Evolutionary conservation across 2,888 invertebrate genomes (phyloP).

Genomic region (Piscicola geometra): DNA sequence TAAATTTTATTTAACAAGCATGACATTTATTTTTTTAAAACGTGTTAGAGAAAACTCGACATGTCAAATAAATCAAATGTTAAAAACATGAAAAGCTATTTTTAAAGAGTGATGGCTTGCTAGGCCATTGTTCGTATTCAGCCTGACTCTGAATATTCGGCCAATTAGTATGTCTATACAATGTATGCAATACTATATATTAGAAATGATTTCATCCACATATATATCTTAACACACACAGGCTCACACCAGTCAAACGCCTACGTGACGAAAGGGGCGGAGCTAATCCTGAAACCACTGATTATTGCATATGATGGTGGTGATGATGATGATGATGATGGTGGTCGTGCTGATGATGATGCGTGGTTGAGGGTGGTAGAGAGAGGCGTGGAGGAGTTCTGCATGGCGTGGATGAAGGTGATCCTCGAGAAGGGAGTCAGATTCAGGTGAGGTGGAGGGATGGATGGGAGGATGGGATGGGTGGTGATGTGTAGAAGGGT

Average conservation of each 20-base stretch:
- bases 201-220: too few relatives aligned
- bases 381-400: constrained; percentile 49
- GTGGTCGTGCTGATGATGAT: constrained; percentile 48
- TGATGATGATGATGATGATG: constrained; percentile 47
- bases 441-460: constrained; percentile 53
- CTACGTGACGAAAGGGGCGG: constrained; percentile 50
- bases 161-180: too few relatives aligned
- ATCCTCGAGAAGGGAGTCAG: constrained; percentile 52
- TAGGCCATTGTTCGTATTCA: too few relatives aligned
- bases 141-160: too few relatives aligned
- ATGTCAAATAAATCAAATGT: too few relatives aligned
- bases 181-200: too few relatives aligned
- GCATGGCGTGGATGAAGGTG: constrained; percentile 51
- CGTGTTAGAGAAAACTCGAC: too few relatives aligned
- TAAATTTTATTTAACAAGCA: too few relatives aligned
- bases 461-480: neutral
- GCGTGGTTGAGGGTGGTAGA: constrained; percentile 49
- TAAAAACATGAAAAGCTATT: too few relatives aligned
- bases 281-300: constrained; percentile 50
- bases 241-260: constrained; percentile 46
- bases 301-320: constrained; percentile 50
- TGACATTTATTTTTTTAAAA: too few relatives aligned
- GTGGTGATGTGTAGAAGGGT: neutral
- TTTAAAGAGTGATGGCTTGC: too few relatives aligned
- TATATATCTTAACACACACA: constrained; percentile 42